Percentiles rank a stretch among this genome's conserved stretches.
These are phyloP conservation scores for Hypomecis punctinalis DNA, from an alignment of 2,888 invertebrate species.

Conservation along the genomic window DNA sequence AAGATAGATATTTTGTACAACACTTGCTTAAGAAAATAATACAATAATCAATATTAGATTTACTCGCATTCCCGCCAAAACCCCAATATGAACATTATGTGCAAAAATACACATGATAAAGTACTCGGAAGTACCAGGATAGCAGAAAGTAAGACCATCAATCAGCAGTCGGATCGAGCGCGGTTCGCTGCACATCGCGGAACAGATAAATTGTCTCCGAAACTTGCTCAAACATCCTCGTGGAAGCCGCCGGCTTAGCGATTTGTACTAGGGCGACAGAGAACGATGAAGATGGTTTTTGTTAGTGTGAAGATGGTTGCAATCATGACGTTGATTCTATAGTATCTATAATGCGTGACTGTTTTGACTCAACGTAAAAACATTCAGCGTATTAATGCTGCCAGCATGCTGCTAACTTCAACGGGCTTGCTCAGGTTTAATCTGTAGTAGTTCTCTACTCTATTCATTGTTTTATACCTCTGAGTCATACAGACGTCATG, in stretches of 20 bases:
- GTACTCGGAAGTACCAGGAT: constrained; percentile 23
- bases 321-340: not conserved
- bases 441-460: too few relatives aligned
- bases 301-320: not conserved
- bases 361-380: too few relatives aligned
- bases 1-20: too few relatives aligned
- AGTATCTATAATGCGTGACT: not conserved
- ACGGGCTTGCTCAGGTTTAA: too few relatives aligned
- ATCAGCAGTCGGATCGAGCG: constrained; percentile 63
- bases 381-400: too few relatives aligned
- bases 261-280: constrained; percentile 15
- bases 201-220: constrained; percentile 60
- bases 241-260: constrained; percentile 4
- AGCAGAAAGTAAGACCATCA: constrained; percentile 58
- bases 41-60: too few relatives aligned
- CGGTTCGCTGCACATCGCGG: constrained; percentile 53
- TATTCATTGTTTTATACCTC: too few relatives aligned
- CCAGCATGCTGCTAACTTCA: too few relatives aligned
- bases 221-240: constrained; percentile 40
- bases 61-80: too few relatives aligned
- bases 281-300: constrained; percentile 7
- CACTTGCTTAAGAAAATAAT: too few relatives aligned
- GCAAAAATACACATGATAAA: constrained; percentile 6
- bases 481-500: too few relatives aligned
- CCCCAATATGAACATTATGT: not conserved